These are phyloP conservation scores for Morinoia aosen DNA, from an alignment of 2,888 invertebrate species.

Conservation along the genomic window DNA sequence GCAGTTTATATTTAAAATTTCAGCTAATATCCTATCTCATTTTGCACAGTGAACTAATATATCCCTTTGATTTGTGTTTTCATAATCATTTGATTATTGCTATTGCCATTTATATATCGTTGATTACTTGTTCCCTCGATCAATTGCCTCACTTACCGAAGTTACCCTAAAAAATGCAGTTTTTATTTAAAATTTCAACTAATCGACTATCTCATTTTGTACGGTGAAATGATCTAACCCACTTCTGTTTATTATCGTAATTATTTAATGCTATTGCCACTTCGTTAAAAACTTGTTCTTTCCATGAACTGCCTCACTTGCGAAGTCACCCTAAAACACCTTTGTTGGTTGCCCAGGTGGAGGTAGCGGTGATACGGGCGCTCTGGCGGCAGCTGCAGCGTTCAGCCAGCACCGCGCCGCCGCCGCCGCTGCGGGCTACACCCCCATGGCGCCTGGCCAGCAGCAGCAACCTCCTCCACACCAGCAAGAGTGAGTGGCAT, in stretches of 20 bases:
- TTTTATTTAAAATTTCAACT: too few relatives aligned
- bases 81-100: too few relatives aligned
- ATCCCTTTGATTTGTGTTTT: too few relatives aligned
- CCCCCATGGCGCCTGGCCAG: conserved; percentile 39
- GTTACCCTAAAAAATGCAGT: background rate
- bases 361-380: conserved; percentile 28
- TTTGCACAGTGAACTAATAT: background rate
- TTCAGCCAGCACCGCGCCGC: conserved; percentile 45
- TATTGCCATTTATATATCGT: too few relatives aligned
- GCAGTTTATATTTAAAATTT: background rate
- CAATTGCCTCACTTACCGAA: too few relatives aligned
- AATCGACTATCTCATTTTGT: too few relatives aligned
- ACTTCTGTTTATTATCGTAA: too few relatives aligned
- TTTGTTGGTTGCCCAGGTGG: background rate
- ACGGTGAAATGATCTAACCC: too few relatives aligned
- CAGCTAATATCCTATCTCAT: background rate
- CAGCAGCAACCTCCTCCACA: conserved; percentile 46
- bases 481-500: conserved; percentile 41
- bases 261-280: background rate
- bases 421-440: conserved; percentile 42
- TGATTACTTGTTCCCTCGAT: too few relatives aligned
- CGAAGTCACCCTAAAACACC: background rate
- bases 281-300: background rate
- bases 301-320: background rate
- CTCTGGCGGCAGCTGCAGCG: conserved; percentile 25